phyloP scores from a whole-genome alignment of 2,797 vertebrate species.

The Caiman crocodilus region DNA sequence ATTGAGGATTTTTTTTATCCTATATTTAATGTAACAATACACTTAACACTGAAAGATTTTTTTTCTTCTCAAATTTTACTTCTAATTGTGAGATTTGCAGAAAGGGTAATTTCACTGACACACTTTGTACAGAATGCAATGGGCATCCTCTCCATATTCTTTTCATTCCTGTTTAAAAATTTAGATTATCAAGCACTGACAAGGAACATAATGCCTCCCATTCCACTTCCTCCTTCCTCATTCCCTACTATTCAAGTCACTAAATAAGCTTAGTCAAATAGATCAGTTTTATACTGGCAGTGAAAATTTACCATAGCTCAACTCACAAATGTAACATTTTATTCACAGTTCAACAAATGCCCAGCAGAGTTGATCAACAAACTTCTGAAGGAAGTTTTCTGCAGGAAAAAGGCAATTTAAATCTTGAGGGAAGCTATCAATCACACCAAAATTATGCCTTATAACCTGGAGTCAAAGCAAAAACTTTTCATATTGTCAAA shows the following conservation, averaged over 20 bases:
- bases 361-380: background rate
- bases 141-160: background rate
- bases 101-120: constrained; percentile 10
- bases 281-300: background rate
- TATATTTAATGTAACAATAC: constrained; percentile 48
- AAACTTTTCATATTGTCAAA: no score
- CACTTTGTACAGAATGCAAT: background rate
- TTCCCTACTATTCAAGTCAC: background rate
- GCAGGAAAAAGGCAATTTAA: background rate
- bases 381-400: background rate
- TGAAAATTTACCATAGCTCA: background rate
- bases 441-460: no score
- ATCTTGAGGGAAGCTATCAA: background rate
- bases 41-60: background rate
- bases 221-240: background rate
- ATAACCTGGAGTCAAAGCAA: no score
- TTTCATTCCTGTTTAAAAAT: background rate
- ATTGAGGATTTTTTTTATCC: background rate
- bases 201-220: background rate
- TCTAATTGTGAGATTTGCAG: constrained; percentile 6
- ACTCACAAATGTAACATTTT: background rate
- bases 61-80: constrained; percentile 60
- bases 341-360: background rate
- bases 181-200: background rate
- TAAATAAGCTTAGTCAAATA: background rate